A percentile compares a stretch with the other conserved stretches of the same genome.
These are phyloP conservation scores for Clarias platycephalus DNA, from an alignment of 2,797 vertebrate genomes.

Conservation along the genomic window DNA sequence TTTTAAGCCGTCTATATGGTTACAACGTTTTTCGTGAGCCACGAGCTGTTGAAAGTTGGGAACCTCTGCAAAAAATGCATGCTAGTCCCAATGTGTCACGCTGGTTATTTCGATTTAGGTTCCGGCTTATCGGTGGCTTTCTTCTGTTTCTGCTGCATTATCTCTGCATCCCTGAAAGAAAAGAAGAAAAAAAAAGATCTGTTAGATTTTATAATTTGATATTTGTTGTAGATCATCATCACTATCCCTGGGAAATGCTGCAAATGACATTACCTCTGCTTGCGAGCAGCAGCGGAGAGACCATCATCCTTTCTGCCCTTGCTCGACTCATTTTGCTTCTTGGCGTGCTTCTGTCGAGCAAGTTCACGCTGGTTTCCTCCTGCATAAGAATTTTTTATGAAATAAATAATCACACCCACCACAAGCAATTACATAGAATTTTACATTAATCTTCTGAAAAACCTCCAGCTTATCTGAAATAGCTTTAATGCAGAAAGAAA, in stretches of 20 bases:
- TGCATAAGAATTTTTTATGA: conserved; percentile 1
- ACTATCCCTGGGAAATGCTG: neutral
- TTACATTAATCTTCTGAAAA: neutral
- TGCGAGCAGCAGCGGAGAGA: conserved; percentile 77
- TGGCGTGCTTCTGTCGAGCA: conserved; percentile 79
- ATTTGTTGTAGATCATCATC: neutral
- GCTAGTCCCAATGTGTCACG: neutral
- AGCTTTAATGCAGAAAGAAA: neutral
- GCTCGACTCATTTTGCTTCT: conserved; percentile 71
- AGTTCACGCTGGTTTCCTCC: conserved; percentile 73
- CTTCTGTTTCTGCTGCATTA: conserved; percentile 85
- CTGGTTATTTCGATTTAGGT: conserved; percentile 22
- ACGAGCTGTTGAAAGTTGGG: neutral
- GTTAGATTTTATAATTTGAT: neutral
- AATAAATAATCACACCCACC: neutral
- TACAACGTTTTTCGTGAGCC: conserved; percentile 10
- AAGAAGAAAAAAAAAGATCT: neutral
- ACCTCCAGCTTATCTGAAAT: neutral
- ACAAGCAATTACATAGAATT: neutral
- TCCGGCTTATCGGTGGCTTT: conserved; percentile 75
- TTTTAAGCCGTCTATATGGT: conserved; percentile 27
- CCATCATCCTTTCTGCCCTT: conserved; percentile 77
- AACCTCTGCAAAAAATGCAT: conserved; percentile 8
- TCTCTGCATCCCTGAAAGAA: conserved; percentile 77
- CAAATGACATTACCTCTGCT: conserved; percentile 70